A percentile compares a stretch with the other conserved stretches of the same genome.
Conservation (phyloP, 1,140 invertebrate genomes). For the Drosophila mayri region DNA sequence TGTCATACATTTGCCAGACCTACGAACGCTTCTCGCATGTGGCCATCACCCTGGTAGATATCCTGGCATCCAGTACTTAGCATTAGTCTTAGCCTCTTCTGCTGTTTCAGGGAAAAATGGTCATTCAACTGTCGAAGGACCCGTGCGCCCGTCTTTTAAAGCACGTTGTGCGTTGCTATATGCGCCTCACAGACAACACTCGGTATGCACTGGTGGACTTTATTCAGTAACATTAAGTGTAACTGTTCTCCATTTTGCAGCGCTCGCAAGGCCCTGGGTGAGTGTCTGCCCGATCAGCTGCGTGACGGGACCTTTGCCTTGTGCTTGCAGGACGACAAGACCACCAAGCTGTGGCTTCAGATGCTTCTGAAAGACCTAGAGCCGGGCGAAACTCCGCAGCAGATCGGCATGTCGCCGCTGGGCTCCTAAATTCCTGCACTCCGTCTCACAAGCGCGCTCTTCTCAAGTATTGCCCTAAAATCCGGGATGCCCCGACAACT, state of each 20-base stretch:
- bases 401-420: constrained; percentile 89
- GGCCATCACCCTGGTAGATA: constrained; percentile 94
- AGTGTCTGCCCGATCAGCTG: constrained; percentile 98
- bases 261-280: constrained; percentile 96
- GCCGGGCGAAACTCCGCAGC: constrained; percentile 86
- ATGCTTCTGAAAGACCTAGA: constrained; percentile 98
- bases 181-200: constrained; percentile 98
- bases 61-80: no score
- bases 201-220: constrained; percentile 77
- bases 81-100: not conserved
- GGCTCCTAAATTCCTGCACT: constrained; percentile 81
- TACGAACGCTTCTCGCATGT: constrained; percentile 99
- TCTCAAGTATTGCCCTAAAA: constrained; percentile 1
- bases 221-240: no score
- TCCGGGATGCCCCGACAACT: not conserved
- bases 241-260: constrained; percentile 74
- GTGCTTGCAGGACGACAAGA: constrained; percentile 94
- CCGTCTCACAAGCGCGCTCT: not conserved
- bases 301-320: constrained; percentile 97
- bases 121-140: constrained; percentile 97
- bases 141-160: constrained; percentile 97
- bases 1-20: constrained; percentile 98
- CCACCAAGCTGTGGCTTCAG: constrained; percentile 97
- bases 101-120: constrained; percentile 95
- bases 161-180: constrained; percentile 99